Evolutionary conservation across 2,113 vertebrate species (phyloP).

Genomic region (Corydoras maculifer): DNA sequence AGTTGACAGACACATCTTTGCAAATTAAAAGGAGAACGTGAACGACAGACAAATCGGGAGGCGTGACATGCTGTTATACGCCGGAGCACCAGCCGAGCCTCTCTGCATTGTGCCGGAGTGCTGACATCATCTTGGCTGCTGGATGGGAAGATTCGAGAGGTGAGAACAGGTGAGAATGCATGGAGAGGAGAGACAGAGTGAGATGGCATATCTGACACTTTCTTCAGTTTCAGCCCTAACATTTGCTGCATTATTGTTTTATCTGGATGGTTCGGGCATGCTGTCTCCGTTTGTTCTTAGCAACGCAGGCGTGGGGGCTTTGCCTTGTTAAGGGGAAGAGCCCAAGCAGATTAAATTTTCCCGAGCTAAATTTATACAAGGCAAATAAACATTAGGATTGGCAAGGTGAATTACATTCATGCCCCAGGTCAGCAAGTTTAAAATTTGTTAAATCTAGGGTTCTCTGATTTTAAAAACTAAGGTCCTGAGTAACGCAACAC

Average conservation of each 20-base stretch:
- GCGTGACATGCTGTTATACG: too few species aligned
- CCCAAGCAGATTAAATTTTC: background rate
- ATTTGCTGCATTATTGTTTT: slow-evolving; percentile 19
- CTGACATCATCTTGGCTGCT: slow-evolving; percentile 49
- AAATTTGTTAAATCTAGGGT: too few species aligned
- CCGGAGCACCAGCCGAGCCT: slow-evolving; percentile 34
- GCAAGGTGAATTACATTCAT: too few species aligned
- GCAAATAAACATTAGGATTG: too few species aligned
- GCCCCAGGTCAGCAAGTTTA: too few species aligned
- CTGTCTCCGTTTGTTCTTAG: background rate
- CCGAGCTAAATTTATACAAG: background rate
- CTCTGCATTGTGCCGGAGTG: slow-evolving; percentile 18
- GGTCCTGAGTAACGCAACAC: too few species aligned
- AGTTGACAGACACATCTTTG: background rate
- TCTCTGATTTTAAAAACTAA: too few species aligned
- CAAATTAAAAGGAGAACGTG: background rate
- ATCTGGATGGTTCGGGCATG: slow-evolving; percentile 1
- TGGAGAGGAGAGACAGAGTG: slow-evolving; percentile 18
- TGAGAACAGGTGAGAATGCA: slow-evolving; percentile 61
- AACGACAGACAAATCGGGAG: background rate
- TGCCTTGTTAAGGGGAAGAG: background rate
- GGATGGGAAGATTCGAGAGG: slow-evolving; percentile 37
- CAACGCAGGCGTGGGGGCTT: background rate
- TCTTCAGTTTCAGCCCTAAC: slow-evolving; percentile 13
- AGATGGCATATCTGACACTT: slow-evolving; percentile 50